Base-by-base conservation (phyloP, 2,797 vertebrate genomes). In the Manis crassicaudata region DNA sequence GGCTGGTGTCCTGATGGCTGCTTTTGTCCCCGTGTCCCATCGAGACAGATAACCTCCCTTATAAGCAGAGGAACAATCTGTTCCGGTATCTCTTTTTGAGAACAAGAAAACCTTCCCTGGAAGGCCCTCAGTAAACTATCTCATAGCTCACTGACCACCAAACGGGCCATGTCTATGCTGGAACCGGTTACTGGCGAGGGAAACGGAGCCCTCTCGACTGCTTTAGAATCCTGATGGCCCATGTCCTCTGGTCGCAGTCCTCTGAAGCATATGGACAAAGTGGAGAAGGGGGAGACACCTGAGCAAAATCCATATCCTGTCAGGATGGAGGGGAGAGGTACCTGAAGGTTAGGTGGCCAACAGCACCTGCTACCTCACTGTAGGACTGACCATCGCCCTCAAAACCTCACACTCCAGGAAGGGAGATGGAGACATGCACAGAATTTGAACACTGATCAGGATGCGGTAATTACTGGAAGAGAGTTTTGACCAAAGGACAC, bases 141-240 rank as follows among this genome's bases (percentile, higher is more conserved):
- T 68, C 27, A 9, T 18, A 29, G 29, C 32, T 37, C 37, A 12
- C 2, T 43, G 54, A 17, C 18, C 52, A 37, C 6, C 29, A 50
- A 73, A n/a, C 7, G 40, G 37, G 58, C 6, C 14, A 2, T 11
- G 25, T 46, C 50, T n/a, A 0, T n/a, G 58, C 73, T 46, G 18
- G 58, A 79, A n/a, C 8, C 13, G 4, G 13, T 52, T 18, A 20
- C 6, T 14, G 37, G 9, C 12, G 5, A 63, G 52, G 62, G 21
- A 70, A 68, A 46, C 12, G n/a, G 13, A 1, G 10, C 40, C 60
- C 8, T 5, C 2, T 0, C 2, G 3, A 60, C 1, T 40, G 27
- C 20, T 79, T 27, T 13, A 27, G 8, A 17, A 29, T 46, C 29
- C 12, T 63, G 4, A 0, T 8, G 35, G 20, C 50, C 23, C 50